phyloP scores from a whole-genome alignment of 92 coral and sea anemone species.

The Diadumene lineata region DNA sequence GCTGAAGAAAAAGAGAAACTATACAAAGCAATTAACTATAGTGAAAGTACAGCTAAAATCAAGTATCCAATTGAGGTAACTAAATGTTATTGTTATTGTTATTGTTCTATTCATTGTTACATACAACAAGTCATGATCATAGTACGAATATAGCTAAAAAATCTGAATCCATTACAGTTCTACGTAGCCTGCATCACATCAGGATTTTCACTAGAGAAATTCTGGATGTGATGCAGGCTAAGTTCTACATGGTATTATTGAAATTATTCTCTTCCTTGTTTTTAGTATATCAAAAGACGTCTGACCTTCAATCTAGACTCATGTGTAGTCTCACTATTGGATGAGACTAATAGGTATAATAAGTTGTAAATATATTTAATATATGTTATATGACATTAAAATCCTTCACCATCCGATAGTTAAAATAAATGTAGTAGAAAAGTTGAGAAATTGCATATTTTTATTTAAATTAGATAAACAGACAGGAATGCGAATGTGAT shows the following conservation, averaged over 20 bases:
- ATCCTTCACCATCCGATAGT: neutral
- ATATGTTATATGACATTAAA: neutral
- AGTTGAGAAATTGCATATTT: too few species aligned
- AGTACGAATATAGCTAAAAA: too few species aligned
- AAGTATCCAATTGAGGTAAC: conserved; percentile 90
- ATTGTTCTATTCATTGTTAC: too few species aligned
- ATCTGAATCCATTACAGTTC: too few species aligned
- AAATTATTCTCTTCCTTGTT: neutral
- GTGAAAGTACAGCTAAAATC: conserved; percentile 65
- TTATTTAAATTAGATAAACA: too few species aligned
- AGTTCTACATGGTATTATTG: too few species aligned
- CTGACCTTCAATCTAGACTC: conserved; percentile 60
- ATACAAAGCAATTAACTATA: conserved; percentile 89
- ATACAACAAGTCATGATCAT: too few species aligned
- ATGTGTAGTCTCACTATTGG: conserved; percentile 45
- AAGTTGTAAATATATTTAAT: neutral
- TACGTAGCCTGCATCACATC: too few species aligned
- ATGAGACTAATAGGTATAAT: conserved; percentile 42
- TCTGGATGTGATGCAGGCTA: too few species aligned
- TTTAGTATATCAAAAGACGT: conserved; percentile 42
- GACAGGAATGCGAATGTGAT: too few species aligned
- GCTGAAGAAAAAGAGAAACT: conserved; percentile 83
- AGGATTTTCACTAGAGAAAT: too few species aligned
- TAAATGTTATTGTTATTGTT: too few species aligned
- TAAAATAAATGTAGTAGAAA: neutral